A percentile compares a stretch with the other conserved stretches of the same genome.
phyloP scores from a whole-genome alignment of 2,797 vertebrate species.

The Argyrosomus regius region DNA sequence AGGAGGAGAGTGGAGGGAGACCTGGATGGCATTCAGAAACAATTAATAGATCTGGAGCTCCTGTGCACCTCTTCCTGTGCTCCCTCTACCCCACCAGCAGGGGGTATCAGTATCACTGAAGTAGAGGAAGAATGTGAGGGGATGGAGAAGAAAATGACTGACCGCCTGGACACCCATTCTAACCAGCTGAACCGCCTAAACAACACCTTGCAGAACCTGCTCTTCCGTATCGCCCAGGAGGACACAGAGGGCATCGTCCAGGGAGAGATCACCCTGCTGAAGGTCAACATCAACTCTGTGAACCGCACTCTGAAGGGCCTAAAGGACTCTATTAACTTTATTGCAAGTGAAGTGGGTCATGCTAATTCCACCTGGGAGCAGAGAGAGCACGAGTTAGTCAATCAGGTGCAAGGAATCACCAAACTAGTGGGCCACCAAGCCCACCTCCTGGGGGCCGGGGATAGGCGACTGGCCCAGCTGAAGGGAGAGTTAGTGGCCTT shows the following conservation, averaged over 20 bases:
- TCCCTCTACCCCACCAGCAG: conserved; percentile 83
- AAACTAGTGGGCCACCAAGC: conserved; percentile 92
- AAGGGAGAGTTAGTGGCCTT: conserved; percentile 92
- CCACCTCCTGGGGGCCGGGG: conserved; percentile 90
- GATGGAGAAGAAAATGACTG: conserved; percentile 86
- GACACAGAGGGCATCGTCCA: conserved; percentile 85
- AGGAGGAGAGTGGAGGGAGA: conserved; percentile 84
- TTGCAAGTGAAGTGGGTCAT: conserved; percentile 88
- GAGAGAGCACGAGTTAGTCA: conserved; percentile 89
- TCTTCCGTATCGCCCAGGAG: conserved; percentile 87
- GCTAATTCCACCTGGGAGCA: conserved; percentile 92
- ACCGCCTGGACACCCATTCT: conserved; percentile 87
- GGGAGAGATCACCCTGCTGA: conserved; percentile 96
- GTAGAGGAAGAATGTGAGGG: conserved; percentile 76
- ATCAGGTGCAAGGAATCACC: conserved; percentile 93
- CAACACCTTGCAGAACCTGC: conserved; percentile 88
- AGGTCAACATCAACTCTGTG: conserved; percentile 95
- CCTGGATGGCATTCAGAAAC: conserved; percentile 90
- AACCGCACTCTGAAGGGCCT: conserved; percentile 96
- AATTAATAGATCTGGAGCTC: conserved; percentile 89
- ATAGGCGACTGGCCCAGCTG: conserved; percentile 90
- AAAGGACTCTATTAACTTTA: conserved; percentile 91
- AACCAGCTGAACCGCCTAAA: conserved; percentile 89
- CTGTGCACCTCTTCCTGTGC: conserved; percentile 91
- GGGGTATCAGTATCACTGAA: conserved; percentile 57